Conservation (phyloP, 2,797 vertebrate species). For the Eulemur rubriventer region DNA sequence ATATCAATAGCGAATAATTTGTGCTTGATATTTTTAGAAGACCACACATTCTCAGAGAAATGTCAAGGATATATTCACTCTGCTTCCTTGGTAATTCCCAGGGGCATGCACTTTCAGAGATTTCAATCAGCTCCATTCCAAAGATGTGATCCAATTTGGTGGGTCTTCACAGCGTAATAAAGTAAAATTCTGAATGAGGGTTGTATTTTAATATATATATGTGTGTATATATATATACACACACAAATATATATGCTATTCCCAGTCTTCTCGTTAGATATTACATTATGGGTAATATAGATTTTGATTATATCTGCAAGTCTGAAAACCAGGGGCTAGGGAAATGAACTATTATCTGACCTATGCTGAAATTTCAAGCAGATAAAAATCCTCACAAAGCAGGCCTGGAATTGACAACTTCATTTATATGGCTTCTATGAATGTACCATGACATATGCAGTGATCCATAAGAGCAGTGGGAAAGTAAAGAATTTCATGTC, state of each 20-base stretch:
- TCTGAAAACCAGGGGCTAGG: constrained; percentile 71
- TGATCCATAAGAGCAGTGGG: not conserved
- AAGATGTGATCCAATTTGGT: not conserved
- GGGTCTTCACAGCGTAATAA: not conserved
- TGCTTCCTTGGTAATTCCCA: constrained; percentile 3
- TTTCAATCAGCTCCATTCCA: not conserved
- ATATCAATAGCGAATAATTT: constrained; percentile 2
- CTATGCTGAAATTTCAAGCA: constrained; percentile 64
- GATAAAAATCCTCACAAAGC: constrained; percentile 56
- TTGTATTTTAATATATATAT: not conserved
- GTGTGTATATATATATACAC: no score
- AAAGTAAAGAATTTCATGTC: not conserved
- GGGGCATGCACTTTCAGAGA: not conserved
- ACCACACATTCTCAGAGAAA: not conserved
- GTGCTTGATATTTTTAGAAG: constrained; percentile 25
- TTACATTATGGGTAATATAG: not conserved
- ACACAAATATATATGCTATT: not conserved
- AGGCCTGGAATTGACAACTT: constrained; percentile 40
- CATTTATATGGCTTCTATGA: constrained; percentile 61
- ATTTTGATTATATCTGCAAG: constrained; percentile 25
- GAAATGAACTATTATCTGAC: constrained; percentile 31
- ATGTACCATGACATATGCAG: constrained; percentile 41
- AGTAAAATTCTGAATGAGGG: constrained; percentile 8
- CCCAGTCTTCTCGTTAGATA: not conserved
- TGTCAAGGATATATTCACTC: not conserved